Evolutionary conservation across 2,797 vertebrate genomes (phyloP), one percentile per base, ranked within the genome.

Genomic region (Champsocephalus gunnari): DNA sequence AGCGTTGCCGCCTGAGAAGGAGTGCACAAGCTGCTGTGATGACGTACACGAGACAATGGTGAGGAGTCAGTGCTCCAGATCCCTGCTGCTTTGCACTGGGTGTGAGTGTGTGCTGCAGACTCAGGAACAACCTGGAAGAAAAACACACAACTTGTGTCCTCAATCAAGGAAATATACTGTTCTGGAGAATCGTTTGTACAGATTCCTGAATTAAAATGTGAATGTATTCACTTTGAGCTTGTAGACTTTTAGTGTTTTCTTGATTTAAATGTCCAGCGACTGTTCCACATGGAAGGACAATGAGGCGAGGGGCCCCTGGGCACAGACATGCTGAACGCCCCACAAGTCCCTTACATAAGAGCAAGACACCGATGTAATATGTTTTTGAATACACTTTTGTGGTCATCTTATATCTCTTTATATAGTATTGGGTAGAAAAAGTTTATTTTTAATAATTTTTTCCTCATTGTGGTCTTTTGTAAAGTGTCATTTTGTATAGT

Each of bases 61-160:
- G 56, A 79, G 77, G 77, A 83, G 78, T 61, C 53, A 0, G 53
- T 66, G 83, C 83, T 61, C 80, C 58, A 5, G 70, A 77, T 63
- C 73, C 79, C 67, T 3, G 21, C 79, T 76, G 87, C 12, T 62
- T 69, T 12, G 12, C 51, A 49, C 64, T 55, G 76, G 55, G 75
- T 76, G 80, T 77, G 79, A 81, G 72, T 68, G 49, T 60, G 56
- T 16, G 50, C 70, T 44, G 73, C 7, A 19, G 47, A 49, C 59
- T 58, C 48, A 6, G 16, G n/a, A 58, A 60, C 47, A 19, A 50
- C 51, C 44, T 51, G 50, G 13, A 51, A 17, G 71, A 50, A 38
- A 55, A 63, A 72, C 28, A 62, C 61, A 21, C 61, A 70, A 47
- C 24, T 24, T 3, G 1, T 47, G 61, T 19, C 60, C 34, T 43